Evolutionary conservation across 2,113 vertebrate genomes (phyloP).

Genomic region (Hypomesus transpacificus): DNA sequence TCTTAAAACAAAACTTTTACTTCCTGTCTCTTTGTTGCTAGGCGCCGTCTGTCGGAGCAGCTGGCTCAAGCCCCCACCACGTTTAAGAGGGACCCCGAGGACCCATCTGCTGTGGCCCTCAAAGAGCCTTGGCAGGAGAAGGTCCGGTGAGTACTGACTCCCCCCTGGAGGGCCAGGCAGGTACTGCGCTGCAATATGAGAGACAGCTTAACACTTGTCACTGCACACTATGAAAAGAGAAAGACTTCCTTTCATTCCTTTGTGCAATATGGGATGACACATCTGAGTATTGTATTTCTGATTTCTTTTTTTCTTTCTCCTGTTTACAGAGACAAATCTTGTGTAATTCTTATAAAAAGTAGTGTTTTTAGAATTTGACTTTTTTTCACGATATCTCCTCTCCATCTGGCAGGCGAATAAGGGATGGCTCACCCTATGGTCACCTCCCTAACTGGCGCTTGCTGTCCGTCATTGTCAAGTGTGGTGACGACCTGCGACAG

Average conservation of each 20-base stretch:
- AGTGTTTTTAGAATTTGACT: too few relatives aligned
- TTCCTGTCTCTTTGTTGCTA: slow-evolving; percentile 37
- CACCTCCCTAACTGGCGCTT: slow-evolving; percentile 91
- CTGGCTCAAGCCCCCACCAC: slow-evolving; percentile 89
- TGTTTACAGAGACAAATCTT: too few relatives aligned
- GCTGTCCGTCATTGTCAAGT: slow-evolving; percentile 94
- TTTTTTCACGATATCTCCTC: too few relatives aligned
- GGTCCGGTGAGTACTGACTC: slow-evolving; percentile 76
- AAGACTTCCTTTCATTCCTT: too few relatives aligned
- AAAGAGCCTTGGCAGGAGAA: slow-evolving; percentile 98
- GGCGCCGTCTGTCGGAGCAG: slow-evolving; percentile 91
- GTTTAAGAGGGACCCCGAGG: slow-evolving; percentile 89
- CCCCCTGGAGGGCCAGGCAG: neutral
- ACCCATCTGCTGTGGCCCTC: slow-evolving; percentile 92
- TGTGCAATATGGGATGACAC: too few relatives aligned
- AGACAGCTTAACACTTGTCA: too few relatives aligned
- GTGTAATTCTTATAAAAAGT: too few relatives aligned
- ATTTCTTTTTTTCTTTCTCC: too few relatives aligned
- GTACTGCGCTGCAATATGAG: too few relatives aligned
- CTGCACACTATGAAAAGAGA: too few relatives aligned
- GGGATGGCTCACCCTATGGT: slow-evolving; percentile 90
- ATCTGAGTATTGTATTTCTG: too few relatives aligned
- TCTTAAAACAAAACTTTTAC: too few relatives aligned
- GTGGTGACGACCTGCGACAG: slow-evolving; percentile 91
- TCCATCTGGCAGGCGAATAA: slow-evolving; percentile 76